Percentiles rank a stretch among this genome's conserved stretches.
These are phyloP conservation scores for Manis crassicaudata DNA, from an alignment of 2,797 vertebrate genomes.

Conservation along the genomic window DNA sequence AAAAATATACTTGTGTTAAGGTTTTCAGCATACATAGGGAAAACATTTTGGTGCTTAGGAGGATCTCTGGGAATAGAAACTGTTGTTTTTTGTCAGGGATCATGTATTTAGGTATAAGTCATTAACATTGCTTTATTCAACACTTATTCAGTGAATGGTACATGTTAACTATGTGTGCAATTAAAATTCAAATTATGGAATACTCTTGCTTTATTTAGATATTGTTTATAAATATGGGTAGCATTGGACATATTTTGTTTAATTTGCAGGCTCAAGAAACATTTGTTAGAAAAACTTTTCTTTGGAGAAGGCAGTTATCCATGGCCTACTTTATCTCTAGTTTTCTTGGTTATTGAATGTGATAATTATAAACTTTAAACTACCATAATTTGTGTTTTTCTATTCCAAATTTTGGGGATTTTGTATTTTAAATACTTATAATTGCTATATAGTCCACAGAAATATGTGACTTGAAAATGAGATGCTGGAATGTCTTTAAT, in stretches of 20 bases:
- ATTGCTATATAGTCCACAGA: conserved; percentile 1
- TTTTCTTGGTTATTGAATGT: conserved; percentile 62
- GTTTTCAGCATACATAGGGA: neutral
- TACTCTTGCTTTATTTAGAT: conserved; percentile 62
- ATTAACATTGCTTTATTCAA: conserved; percentile 73
- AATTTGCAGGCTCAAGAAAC: conserved; percentile 70
- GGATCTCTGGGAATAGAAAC: conserved; percentile 59
- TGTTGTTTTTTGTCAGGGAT: conserved; percentile 53
- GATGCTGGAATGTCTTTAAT: neutral
- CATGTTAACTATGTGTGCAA: conserved; percentile 51
- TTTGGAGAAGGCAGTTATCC: conserved; percentile 67
- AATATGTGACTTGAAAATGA: neutral
- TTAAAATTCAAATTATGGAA: conserved; percentile 54
- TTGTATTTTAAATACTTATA: neutral
- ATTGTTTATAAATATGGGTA: conserved; percentile 70
- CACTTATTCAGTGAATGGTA: conserved; percentile 68
- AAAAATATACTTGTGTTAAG: conserved; percentile 2
- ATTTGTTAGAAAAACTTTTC: conserved; percentile 71
- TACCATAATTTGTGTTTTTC: neutral
- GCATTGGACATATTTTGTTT: conserved; percentile 56
- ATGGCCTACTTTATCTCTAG: conserved; percentile 58
- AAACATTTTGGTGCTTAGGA: conserved; percentile 38
- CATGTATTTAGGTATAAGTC: conserved; percentile 70
- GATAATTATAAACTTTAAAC: conserved; percentile 57
- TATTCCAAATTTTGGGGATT: conserved; percentile 40